A percentile compares a stretch with the other conserved stretches of the same genome.
Conservation (phyloP, 2,888 invertebrate species). For the Odontothrips loti region DNA sequence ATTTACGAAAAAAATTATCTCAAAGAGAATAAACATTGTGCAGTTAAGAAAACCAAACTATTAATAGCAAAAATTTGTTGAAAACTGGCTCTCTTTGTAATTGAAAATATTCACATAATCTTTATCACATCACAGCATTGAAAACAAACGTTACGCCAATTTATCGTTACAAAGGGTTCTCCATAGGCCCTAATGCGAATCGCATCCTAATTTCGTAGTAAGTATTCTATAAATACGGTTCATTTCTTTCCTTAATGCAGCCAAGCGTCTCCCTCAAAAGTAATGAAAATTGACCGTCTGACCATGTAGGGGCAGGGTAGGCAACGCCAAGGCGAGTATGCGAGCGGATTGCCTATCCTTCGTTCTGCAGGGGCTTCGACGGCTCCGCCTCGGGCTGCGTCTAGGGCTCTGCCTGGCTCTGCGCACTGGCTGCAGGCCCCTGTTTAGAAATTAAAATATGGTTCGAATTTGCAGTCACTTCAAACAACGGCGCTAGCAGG, state of each 20-base stretch:
- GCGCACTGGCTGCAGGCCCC: too few species aligned
- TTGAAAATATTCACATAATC: conserved; percentile 18
- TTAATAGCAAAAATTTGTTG: background rate
- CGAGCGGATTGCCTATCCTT: background rate
- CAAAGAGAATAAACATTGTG: conserved; percentile 2
- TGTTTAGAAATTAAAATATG: too few species aligned
- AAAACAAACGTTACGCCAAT: conserved; percentile 4
- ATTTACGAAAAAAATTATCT: background rate
- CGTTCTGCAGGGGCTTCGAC: background rate
- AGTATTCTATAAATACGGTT: background rate
- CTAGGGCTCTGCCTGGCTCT: too few species aligned
- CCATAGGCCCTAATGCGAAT: conserved; percentile 14
- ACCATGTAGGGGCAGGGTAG: background rate
- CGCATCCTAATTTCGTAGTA: background rate
- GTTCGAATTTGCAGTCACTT: too few species aligned
- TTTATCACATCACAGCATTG: conserved; percentile 25
- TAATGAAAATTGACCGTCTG: background rate
- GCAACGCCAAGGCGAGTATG: background rate
- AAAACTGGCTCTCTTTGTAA: conserved; percentile 20
- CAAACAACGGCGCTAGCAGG: too few species aligned
- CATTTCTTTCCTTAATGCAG: background rate
- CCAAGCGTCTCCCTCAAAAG: background rate
- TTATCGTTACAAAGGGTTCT: background rate
- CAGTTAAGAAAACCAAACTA: background rate
- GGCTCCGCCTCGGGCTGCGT: background rate